Base-by-base conservation (phyloP, 2,113 vertebrate genomes). In the Centrocercus urophasianus region DNA sequence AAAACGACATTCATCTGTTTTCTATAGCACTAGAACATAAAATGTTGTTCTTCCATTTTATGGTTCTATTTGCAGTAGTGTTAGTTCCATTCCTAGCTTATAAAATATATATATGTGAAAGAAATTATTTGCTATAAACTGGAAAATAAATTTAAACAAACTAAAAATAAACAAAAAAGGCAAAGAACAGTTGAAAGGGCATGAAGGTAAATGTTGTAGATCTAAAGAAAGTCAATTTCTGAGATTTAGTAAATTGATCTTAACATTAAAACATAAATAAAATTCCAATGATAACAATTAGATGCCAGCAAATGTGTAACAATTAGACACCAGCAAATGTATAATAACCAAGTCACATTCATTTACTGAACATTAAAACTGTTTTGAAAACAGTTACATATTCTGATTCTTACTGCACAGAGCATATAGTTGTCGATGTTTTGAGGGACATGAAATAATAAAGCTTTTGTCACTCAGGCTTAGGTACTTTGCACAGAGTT, bases 151-250 rank as follows among this genome's bases (percentile, higher is more conserved):
- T 54, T 36, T 6, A 43, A 27, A 17, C 24, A 43, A 56, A 56
- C 16, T 18, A 56, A 56, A 59, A 70, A 18, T 13, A 13, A 3
- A 0, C 0, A 2, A 4, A 1, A 5, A 6, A 4, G 5, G 2
- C 50, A 24, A 77, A 73, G 16, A 71, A 50, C 6, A 59, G 9
- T 50, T 24, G 47, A 48, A 48, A 21, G 21, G 22, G 47, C 47
- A 48, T 42, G 19, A 72, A 70, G 6, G 11, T 74, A 13, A 4
- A 11, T 17, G 10, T 19, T 50, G 45, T 7, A 67, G 20, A 71
- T 43, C 10, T 15, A 89, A 54, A 45, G 7, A 7, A 83, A 75
- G 91, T 20, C 0, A 6, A 24, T 21, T 42, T 88, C 32, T 15
- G 60, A 4, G 7, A 40, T 72, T 40, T 74, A 11, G 1, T 57